Conservation (phyloP, 2,113 vertebrate genomes). For the sheep (Ovis aries) region ARS-UI_Ramb_v3.0 NC_056069.1:8622501-8623000, state of each 20-base stretch:
- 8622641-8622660: not conserved
- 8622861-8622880: fast-evolving
- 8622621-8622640: not conserved
- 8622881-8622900: not conserved
- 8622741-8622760: not conserved
- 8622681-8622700: not conserved
- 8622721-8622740: not conserved
- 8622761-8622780: not conserved
- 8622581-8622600: not conserved
- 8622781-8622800: not conserved
- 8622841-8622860: not conserved
- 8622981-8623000: not conserved
- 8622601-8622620: not conserved
- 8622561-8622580: not conserved
- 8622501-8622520: not conserved
- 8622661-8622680: not conserved
- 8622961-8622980: not conserved
- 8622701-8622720: not conserved
- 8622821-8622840: not conserved
- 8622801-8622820: not conserved
- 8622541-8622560: not conserved
- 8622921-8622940: not conserved
- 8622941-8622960: not conserved
- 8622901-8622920: not conserved
- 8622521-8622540: not conserved